Percentiles rank a stretch among this genome's conserved stretches.
phyloP scores from a whole-genome alignment of 2,113 vertebrate species.

The Lepus timidus region DNA sequence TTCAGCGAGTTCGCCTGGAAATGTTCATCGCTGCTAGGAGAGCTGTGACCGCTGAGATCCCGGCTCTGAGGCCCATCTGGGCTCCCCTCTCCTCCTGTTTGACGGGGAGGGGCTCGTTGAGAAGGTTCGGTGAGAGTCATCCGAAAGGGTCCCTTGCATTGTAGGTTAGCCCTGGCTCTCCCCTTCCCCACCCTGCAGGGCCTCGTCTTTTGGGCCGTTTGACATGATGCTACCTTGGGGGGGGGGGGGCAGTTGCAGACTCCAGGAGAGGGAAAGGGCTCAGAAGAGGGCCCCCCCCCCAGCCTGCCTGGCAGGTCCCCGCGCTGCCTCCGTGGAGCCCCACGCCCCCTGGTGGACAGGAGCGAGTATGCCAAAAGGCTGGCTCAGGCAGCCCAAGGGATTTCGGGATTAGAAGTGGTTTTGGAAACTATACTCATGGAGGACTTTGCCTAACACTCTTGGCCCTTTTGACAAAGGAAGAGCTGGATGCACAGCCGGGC shows the following conservation, averaged over 20 bases:
- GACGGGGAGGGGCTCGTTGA: not conserved
- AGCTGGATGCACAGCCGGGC: not conserved
- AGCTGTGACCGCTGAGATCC: slow-evolving; percentile 7
- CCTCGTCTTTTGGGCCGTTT: not conserved
- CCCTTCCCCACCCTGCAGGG: not conserved
- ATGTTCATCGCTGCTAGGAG: not conserved
- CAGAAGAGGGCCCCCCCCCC: not conserved
- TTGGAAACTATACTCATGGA: not conserved
- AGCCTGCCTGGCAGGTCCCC: too few species aligned
- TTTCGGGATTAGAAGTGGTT: not conserved
- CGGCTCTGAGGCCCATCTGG: not conserved
- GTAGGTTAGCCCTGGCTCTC: not conserved
- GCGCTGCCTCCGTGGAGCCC: not conserved
- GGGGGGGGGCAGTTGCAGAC: not conserved
- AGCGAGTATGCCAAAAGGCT: not conserved
- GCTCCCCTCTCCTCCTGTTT: not conserved
- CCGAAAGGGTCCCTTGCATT: not conserved
- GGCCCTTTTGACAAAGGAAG: slow-evolving; percentile 20
- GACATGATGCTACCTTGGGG: not conserved
- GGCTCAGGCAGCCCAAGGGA: not conserved
- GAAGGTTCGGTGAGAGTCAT: not conserved
- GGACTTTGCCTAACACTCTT: not conserved
- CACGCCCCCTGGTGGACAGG: slow-evolving; percentile 58
- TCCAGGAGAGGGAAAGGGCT: not conserved
- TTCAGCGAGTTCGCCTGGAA: not conserved